Evolutionary conservation across 2,888 invertebrate species (phyloP).

Genomic region (Rhodophaea formosa): DNA sequence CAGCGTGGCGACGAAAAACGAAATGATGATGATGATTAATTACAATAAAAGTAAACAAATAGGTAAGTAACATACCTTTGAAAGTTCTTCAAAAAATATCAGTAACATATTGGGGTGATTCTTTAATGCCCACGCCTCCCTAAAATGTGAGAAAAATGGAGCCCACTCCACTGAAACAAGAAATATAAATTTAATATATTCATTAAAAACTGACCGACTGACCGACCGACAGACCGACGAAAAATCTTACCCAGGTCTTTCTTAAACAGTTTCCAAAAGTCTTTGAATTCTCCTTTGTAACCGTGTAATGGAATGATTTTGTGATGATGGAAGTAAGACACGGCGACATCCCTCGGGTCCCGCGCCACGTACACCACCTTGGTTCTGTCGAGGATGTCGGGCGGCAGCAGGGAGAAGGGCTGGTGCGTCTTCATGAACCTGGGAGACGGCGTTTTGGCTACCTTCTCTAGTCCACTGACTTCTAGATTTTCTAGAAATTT

Average conservation of each 20-base stretch:
- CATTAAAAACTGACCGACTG: too few relatives aligned
- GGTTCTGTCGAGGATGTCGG: conserved; percentile 65
- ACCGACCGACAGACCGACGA: too few relatives aligned
- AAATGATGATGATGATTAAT: too few relatives aligned
- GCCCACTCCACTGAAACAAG: conserved; percentile 77
- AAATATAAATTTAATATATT: too few relatives aligned
- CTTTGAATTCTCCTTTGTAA: conserved; percentile 80
- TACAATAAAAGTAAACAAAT: too few relatives aligned
- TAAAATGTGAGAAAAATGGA: conserved; percentile 87
- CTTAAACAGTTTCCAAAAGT: conserved; percentile 84
- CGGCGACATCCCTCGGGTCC: conserved; percentile 89
- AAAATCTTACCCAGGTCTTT: conserved; percentile 81
- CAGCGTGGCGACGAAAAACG: too few relatives aligned
- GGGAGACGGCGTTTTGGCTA: conserved; percentile 16
- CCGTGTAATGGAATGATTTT: conserved; percentile 80
- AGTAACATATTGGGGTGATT: conserved; percentile 85
- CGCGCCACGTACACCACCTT: conserved; percentile 88
- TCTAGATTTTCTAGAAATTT: neutral
- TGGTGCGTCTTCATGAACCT: conserved; percentile 79
- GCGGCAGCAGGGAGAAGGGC: conserved; percentile 85
- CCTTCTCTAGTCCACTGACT: neutral
- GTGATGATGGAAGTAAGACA: conserved; percentile 88
- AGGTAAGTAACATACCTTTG: conserved; percentile 69
- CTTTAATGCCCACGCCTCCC: conserved; percentile 84
- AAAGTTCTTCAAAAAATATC: conserved; percentile 88